These are phyloP conservation scores for Acanthosepion lycidas DNA, from an alignment of 2,888 invertebrate species.

Conservation along the genomic window DNA sequence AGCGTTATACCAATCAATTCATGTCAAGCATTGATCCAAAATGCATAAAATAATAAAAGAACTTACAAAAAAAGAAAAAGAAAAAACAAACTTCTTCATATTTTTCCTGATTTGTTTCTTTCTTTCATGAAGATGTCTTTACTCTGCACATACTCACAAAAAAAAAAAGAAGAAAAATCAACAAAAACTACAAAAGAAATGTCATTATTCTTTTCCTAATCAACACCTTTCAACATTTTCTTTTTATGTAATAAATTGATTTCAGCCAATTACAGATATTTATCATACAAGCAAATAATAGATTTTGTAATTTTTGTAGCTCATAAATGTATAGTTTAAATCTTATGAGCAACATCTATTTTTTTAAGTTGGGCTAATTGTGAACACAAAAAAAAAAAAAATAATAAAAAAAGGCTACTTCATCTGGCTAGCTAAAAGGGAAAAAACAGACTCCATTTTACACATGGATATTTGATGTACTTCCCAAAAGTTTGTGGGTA, in stretches of 20 bases:
- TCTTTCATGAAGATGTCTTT: background rate
- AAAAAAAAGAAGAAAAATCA: background rate
- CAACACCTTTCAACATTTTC: constrained; percentile 5
- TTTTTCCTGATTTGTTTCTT: background rate
- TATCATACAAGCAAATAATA: background rate
- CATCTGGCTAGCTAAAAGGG: too few species aligned
- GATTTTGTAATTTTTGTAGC: background rate
- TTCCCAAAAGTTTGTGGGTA: too few species aligned
- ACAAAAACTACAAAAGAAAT: background rate
- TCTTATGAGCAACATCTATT: background rate
- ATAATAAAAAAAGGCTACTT: too few species aligned
- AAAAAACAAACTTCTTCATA: background rate
- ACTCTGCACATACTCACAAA: background rate
- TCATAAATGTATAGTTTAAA: background rate
- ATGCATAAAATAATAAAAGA: background rate
- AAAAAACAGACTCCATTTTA: too few species aligned
- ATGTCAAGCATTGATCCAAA: background rate
- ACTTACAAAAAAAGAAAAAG: background rate
- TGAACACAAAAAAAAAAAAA: too few species aligned
- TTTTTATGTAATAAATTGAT: constrained; percentile 33
- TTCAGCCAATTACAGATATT: background rate
- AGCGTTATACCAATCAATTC: background rate
- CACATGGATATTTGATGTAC: too few species aligned
- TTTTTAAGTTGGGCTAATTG: too few species aligned
- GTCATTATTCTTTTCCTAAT: background rate